Evolutionary conservation across 2,888 invertebrate species (phyloP).

Genomic region (Coecobrya sp.): DNA sequence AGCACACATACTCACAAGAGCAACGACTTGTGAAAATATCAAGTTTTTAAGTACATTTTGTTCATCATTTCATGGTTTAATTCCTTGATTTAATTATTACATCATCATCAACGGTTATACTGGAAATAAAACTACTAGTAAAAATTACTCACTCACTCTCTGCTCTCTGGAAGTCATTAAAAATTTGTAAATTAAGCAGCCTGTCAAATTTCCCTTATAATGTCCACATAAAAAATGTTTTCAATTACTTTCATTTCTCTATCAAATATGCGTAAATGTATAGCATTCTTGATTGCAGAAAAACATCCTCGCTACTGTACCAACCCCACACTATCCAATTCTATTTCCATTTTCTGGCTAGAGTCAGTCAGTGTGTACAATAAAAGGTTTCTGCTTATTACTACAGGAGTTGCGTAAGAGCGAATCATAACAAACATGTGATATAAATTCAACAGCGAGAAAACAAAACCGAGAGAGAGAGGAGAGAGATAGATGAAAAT

Average conservation of each 20-base stretch:
- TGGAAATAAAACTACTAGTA: neutral
- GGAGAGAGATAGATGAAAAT: constrained; percentile 34
- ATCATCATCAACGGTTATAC: constrained; percentile 55
- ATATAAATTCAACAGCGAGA: constrained; percentile 34
- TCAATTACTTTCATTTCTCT: constrained; percentile 45
- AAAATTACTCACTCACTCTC: neutral
- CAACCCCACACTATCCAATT: constrained; percentile 24
- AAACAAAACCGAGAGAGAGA: constrained; percentile 40
- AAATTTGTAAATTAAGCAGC: constrained; percentile 62
- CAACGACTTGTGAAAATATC: constrained; percentile 37
- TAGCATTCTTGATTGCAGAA: constrained; percentile 2
- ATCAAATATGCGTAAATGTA: neutral
- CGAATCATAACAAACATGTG: neutral
- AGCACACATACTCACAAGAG: neutral
- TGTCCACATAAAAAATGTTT: constrained; percentile 7
- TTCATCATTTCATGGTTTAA: constrained; percentile 44
- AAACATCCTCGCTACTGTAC: neutral
- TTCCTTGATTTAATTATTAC: constrained; percentile 58
- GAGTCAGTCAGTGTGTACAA: neutral
- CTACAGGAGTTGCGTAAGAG: neutral
- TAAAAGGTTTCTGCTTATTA: neutral
- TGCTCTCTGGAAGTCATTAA: constrained; percentile 47
- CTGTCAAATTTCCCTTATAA: constrained; percentile 49
- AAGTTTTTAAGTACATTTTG: constrained; percentile 13
- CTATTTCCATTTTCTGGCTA: neutral